Percentiles rank a stretch among this genome's conserved stretches.
Evolutionary conservation across 2,888 invertebrate species (phyloP).

Genomic region (Copidosoma aretas): DNA sequence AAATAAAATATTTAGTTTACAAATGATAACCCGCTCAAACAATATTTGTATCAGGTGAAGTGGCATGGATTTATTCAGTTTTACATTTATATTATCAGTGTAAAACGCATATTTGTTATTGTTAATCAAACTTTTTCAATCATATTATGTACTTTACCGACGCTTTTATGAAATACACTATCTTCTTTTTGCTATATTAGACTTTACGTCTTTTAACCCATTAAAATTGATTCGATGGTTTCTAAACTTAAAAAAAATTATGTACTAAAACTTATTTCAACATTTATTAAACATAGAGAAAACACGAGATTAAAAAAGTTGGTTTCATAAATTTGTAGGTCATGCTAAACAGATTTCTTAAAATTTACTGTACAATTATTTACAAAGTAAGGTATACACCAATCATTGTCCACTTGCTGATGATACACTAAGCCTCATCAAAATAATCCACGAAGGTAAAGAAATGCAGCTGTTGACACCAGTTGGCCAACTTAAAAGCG

Average conservation of each 20-base stretch:
- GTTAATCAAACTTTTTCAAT: constrained; percentile 15
- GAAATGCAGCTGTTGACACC: constrained; percentile 53
- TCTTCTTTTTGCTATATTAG: constrained; percentile 52
- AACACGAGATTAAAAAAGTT: too few species aligned
- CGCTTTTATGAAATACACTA: constrained; percentile 54
- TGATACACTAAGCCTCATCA: constrained; percentile 46
- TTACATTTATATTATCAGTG: constrained; percentile 23
- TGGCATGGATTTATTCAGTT: not conserved
- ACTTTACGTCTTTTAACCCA: not conserved
- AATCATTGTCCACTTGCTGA: not conserved
- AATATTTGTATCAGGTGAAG: too few species aligned
- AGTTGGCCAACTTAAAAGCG: constrained; percentile 56
- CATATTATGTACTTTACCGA: constrained; percentile 52
- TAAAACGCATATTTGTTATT: constrained; percentile 28
- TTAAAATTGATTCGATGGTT: too few species aligned
- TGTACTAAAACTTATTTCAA: too few species aligned
- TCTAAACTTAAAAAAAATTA: too few species aligned
- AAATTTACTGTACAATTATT: not conserved
- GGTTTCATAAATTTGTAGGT: too few species aligned
- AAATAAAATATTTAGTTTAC: too few species aligned
- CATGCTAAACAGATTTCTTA: not conserved
- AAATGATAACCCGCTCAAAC: too few species aligned
- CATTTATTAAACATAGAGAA: too few species aligned
- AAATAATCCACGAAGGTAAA: constrained; percentile 52
- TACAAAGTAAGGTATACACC: not conserved